Percentiles rank a stretch among this genome's conserved stretches.
Conservation (phyloP, 2,888 invertebrate species). For the Kuschelorhynchus macadamiae region DNA sequence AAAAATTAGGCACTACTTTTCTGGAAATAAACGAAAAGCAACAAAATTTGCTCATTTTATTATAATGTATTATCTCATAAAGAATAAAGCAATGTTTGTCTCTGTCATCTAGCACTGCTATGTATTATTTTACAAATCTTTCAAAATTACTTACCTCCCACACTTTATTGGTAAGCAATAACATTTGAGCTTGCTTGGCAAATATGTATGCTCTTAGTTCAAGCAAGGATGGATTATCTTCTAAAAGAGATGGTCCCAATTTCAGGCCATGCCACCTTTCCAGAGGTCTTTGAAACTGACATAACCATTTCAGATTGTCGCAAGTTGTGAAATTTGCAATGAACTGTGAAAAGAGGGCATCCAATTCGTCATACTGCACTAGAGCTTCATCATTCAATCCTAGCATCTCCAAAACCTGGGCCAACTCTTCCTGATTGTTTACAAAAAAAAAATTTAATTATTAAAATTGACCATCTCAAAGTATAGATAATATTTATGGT, state of each 20-base stretch:
- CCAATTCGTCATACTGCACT: conserved; percentile 97
- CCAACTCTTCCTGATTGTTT: conserved; percentile 88
- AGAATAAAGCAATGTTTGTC: too few species aligned
- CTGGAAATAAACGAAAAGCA: too few species aligned
- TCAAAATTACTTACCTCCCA: conserved; percentile 79
- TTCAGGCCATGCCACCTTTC: conserved; percentile 89
- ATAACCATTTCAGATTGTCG: conserved; percentile 87
- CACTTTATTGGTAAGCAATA: conserved; percentile 80
- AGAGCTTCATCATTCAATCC: conserved; percentile 94
- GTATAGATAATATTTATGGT: too few species aligned
- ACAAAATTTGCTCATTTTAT: too few species aligned
- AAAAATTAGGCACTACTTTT: too few species aligned
- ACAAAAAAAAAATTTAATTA: conserved; percentile 7
- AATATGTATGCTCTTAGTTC: conserved; percentile 96
- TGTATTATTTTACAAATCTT: too few species aligned
- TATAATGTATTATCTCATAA: too few species aligned
- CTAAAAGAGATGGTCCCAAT: conserved; percentile 75
- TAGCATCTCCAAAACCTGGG: conserved; percentile 94
- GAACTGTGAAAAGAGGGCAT: conserved; percentile 97
- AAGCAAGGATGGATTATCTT: conserved; percentile 80
- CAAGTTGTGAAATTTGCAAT: conserved; percentile 81
- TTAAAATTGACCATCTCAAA: not conserved
- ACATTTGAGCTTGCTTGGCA: conserved; percentile 91
- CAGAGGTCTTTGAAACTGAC: conserved; percentile 83
- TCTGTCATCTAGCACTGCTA: too few species aligned